These are phyloP conservation scores for Pedetes capensis DNA, from an alignment of 2,113 vertebrate species.

Conservation along the genomic window DNA sequence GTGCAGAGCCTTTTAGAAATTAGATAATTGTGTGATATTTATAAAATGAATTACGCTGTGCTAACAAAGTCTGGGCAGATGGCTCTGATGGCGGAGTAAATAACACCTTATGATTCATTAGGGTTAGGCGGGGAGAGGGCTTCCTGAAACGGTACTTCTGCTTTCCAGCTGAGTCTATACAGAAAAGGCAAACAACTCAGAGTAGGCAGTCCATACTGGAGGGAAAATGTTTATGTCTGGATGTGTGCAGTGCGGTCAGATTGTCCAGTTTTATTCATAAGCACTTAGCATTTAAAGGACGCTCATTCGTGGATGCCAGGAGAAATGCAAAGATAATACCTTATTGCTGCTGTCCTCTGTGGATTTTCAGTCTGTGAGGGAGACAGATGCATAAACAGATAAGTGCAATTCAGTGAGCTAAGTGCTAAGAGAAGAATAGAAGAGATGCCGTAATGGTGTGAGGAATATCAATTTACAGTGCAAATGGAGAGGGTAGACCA, in stretches of 20 bases:
- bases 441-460: background rate
- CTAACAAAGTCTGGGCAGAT: constrained; percentile 62
- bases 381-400: constrained; percentile 69
- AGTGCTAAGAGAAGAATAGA: constrained; percentile 54
- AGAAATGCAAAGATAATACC: background rate
- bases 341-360: background rate
- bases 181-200: background rate
- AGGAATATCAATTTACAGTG: constrained; percentile 38
- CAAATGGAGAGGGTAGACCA: background rate
- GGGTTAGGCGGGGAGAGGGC: background rate
- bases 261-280: background rate
- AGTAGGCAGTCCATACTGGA: background rate
- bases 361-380: constrained; percentile 19
- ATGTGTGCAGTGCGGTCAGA: background rate
- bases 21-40: constrained; percentile 70
- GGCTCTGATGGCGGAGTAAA: constrained; percentile 40
- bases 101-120: constrained; percentile 66
- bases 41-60: constrained; percentile 50
- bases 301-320: background rate
- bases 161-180: constrained; percentile 38
- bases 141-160: background rate
- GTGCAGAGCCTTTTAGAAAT: constrained; percentile 56
- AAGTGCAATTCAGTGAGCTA: constrained; percentile 55
- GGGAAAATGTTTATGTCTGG: background rate
- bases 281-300: background rate